A percentile compares a stretch with the other conserved stretches of the same genome.
phyloP scores from a whole-genome alignment of 2,113 vertebrate genomes.

The Falcunculus frontatus region DNA sequence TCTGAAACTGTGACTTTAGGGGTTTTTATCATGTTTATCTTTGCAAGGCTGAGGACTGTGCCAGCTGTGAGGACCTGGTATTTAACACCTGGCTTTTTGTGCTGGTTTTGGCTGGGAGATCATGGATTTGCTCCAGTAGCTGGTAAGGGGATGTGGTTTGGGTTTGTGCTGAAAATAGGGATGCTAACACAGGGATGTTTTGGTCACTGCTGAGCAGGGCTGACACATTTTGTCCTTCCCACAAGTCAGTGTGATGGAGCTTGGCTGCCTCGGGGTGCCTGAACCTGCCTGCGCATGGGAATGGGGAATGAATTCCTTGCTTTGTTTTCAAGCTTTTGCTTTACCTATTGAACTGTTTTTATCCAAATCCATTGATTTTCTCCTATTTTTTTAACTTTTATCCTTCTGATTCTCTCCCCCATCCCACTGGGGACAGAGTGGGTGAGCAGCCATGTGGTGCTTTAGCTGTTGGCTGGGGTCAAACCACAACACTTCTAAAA shows the following conservation, averaged over 20 bases:
- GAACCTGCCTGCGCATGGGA: neutral
- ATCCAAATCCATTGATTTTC: neutral
- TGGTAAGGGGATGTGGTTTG: neutral
- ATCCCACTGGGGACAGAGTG: neutral
- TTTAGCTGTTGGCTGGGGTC: neutral
- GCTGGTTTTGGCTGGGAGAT: neutral
- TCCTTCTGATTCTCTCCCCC: neutral
- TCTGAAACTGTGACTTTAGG: neutral
- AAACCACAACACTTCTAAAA: neutral
- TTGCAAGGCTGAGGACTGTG: neutral
- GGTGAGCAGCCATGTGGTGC: neutral
- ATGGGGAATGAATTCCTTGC: neutral
- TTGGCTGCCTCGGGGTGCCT: neutral
- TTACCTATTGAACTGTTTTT: neutral
- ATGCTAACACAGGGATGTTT: rapidly evolving
- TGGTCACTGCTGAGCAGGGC: neutral
- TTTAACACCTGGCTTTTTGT: neutral
- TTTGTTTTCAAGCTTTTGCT: neutral
- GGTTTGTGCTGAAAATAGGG: neutral
- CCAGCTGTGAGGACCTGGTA: neutral
- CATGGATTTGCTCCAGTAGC: neutral
- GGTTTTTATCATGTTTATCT: neutral
- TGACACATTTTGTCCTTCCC: neutral
- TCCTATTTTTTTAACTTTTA: neutral
- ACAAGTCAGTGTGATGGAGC: neutral